These are phyloP conservation scores for Pontoporia blainvillei DNA, from an alignment of 2,113 vertebrate species.

Conservation along the genomic window DNA sequence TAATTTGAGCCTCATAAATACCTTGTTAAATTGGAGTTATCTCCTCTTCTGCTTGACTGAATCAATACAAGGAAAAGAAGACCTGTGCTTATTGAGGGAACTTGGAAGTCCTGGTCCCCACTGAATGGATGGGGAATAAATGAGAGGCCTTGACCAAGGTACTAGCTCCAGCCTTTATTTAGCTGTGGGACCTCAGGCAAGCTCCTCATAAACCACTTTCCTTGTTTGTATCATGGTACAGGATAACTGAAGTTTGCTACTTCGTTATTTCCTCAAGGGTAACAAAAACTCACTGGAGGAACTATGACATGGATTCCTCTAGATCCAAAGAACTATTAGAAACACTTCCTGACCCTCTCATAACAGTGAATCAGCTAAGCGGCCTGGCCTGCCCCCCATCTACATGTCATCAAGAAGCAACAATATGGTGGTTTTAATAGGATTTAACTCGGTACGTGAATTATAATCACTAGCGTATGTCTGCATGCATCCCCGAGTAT, in stretches of 20 bases:
- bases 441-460: neutral
- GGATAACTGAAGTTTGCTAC: neutral
- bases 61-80: neutral
- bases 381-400: neutral
- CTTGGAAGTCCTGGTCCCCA: neutral
- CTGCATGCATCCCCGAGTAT: neutral
- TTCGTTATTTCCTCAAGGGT: neutral
- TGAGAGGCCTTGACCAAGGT: neutral
- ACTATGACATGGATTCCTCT: neutral
- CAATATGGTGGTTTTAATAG: neutral
- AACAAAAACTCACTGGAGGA: constrained; percentile 16
- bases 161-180: neutral
- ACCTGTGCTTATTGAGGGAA: neutral
- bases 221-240: neutral
- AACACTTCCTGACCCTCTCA: neutral
- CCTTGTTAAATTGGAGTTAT: neutral
- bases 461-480: neutral
- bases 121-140: neutral
- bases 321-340: neutral
- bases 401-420: neutral
- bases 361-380: neutral
- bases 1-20: neutral
- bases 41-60: neutral
- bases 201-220: neutral
- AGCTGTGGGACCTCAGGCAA: neutral